A percentile compares a stretch with the other conserved stretches of the same genome.
Conservation (phyloP, 64 coral and sea anemone genomes). For the Trachythela sp. region DNA sequence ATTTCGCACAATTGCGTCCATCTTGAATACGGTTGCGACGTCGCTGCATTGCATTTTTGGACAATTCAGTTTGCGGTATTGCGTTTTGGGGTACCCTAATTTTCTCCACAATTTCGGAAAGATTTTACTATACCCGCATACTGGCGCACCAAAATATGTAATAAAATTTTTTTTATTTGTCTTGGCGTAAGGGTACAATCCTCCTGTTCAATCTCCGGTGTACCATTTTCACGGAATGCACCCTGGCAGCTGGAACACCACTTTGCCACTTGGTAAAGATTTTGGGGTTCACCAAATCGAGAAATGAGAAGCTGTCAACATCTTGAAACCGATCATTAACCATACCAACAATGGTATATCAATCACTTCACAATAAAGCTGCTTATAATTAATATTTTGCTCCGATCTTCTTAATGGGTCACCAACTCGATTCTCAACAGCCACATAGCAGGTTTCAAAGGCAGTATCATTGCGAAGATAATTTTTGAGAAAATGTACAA, state of each 20-base stretch:
- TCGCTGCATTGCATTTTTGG: too few relatives aligned
- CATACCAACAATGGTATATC: not conserved
- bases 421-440: not conserved
- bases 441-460: not conserved
- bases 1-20: too few relatives aligned
- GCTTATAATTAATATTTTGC: not conserved
- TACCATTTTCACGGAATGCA: not conserved
- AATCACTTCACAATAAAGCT: not conserved
- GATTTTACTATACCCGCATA: too few relatives aligned
- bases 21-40: too few relatives aligned
- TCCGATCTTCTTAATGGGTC: not conserved
- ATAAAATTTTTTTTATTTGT: too few relatives aligned
- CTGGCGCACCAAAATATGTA: too few relatives aligned
- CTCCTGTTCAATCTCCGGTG: too few relatives aligned
- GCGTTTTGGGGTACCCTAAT: too few relatives aligned
- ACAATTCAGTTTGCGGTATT: too few relatives aligned
- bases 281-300: not conserved
- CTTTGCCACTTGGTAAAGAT: not conserved
- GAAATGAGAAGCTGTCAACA: not conserved
- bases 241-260: not conserved
- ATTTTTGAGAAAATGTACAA: too few relatives aligned
- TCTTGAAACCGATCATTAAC: not conserved
- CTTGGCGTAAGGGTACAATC: too few relatives aligned
- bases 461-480: not conserved
- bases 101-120: too few relatives aligned